These are phyloP conservation scores for Hoplostethus atlanticus DNA, from an alignment of 2,797 vertebrate species.

Conservation along the genomic window DNA sequence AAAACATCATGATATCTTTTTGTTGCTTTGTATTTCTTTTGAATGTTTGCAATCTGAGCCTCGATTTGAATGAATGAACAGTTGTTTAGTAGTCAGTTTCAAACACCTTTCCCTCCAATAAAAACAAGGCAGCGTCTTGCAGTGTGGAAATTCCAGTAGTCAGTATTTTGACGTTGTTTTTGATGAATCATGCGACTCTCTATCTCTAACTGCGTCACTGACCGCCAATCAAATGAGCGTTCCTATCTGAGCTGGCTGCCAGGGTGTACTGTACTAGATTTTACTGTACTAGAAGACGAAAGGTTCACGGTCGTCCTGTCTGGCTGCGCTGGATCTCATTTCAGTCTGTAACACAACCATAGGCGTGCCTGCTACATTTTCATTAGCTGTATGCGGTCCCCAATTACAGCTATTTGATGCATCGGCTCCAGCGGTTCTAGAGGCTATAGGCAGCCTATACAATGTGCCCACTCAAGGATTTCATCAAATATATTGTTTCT, in stretches of 20 bases:
- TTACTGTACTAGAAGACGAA: constrained; percentile 17
- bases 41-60: neutral
- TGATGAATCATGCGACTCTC: neutral
- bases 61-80: too few species aligned
- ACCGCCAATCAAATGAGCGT: neutral
- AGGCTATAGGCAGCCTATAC: neutral
- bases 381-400: constrained; percentile 51
- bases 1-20: neutral
- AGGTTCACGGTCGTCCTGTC: constrained; percentile 26
- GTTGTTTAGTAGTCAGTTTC: neutral
- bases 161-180: neutral
- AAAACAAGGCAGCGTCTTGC: neutral
- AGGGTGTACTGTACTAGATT: constrained; percentile 2
- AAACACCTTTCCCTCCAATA: neutral
- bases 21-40: neutral
- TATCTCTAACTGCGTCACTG: neutral
- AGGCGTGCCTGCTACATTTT: constrained; percentile 35
- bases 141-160: neutral
- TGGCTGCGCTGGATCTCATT: constrained; percentile 52
- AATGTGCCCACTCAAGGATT: neutral
- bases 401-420: constrained; percentile 33
- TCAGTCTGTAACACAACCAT: constrained; percentile 62
- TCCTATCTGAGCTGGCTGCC: neutral
- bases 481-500: neutral
- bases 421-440: constrained; percentile 18